Evolutionary conservation across 2,113 vertebrate genomes (phyloP).

Genomic region (Poicephalus meyeri): DNA sequence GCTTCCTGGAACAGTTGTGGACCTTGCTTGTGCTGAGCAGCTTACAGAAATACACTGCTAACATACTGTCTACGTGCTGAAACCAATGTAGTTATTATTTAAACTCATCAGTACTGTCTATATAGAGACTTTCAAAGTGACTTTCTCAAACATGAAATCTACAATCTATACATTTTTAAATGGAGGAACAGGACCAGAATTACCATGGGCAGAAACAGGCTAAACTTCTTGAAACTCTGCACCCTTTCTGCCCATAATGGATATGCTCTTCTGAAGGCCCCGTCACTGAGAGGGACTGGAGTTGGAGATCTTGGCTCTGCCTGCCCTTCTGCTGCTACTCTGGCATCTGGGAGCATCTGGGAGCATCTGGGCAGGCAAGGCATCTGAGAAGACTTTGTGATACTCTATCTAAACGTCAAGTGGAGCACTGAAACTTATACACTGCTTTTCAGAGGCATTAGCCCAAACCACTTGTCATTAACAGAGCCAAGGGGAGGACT

Average conservation of each 20-base stretch:
- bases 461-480: neutral
- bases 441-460: neutral
- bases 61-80: neutral
- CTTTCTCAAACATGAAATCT: neutral
- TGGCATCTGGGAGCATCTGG: neutral
- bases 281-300: neutral
- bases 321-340: neutral
- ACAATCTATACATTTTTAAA: neutral
- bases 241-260: neutral
- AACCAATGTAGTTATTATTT: neutral
- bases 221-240: neutral
- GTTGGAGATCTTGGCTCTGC: neutral
- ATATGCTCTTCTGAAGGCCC: neutral
- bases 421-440: neutral
- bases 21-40: neutral
- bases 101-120: neutral
- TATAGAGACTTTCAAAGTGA: neutral
- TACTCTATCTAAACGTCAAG: neutral
- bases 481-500: neutral
- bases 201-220: neutral
- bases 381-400: neutral
- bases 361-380: neutral
- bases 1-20: neutral
- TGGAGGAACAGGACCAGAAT: neutral
- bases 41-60: neutral